A percentile compares a stretch with the other conserved stretches of the same genome.
These are phyloP conservation scores for Cheilosia vernalis DNA, from an alignment of 2,888 invertebrate species.

Conservation along the genomic window DNA sequence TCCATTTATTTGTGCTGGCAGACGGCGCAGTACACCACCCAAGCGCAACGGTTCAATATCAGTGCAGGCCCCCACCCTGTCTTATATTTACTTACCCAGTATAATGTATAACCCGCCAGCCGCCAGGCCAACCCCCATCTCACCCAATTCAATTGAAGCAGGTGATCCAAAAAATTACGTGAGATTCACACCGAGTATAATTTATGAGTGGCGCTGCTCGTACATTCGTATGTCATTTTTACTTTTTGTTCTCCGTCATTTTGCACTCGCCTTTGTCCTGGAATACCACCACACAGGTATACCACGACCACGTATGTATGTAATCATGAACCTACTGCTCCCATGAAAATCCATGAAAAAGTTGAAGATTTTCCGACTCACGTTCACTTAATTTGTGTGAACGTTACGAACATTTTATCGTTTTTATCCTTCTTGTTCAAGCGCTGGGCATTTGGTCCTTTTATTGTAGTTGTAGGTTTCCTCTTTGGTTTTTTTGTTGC, in stretches of 20 bases:
- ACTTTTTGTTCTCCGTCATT: conserved; percentile 13
- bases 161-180: conserved; percentile 74
- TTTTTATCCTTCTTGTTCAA: conserved; percentile 21
- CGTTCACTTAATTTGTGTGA: conserved; percentile 70
- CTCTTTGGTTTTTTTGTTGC: conserved; percentile 24
- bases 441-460: background rate
- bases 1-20: conserved; percentile 20
- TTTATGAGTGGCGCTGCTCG: conserved; percentile 60
- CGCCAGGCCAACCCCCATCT: background rate
- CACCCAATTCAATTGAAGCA: conserved; percentile 65
- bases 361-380: conserved; percentile 60
- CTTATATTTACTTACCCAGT: conserved; percentile 51
- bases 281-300: background rate
- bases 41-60: conserved; percentile 33
- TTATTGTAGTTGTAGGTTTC: background rate
- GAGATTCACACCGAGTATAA: conserved; percentile 67
- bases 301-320: background rate
- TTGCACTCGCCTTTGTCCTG: conserved; percentile 28
- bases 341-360: conserved; percentile 15
- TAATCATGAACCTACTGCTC: background rate
- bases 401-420: conserved; percentile 61
- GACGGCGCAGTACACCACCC: conserved; percentile 15
- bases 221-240: conserved; percentile 56
- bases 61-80: conserved; percentile 15
- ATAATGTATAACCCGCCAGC: no score